Evolutionary conservation across 2,113 vertebrate species (phyloP), one percentile per base, ranked within the genome.

Genomic region (Nothocercus julius): DNA sequence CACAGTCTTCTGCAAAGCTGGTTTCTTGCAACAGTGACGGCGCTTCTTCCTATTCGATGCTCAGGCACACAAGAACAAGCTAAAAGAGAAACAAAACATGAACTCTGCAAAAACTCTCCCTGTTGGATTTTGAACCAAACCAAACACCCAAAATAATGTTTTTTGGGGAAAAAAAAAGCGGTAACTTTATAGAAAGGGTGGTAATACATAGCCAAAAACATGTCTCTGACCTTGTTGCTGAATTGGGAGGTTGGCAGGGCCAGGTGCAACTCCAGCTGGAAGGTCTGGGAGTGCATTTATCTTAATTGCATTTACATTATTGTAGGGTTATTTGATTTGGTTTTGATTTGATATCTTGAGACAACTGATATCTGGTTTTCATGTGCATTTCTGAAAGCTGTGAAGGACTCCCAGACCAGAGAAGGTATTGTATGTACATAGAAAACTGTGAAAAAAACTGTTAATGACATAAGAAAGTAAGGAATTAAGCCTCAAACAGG

Each of bases 301-400:
- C 82, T 89, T 76, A 87, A 92, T 80, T 95, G 75, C 51, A 76
- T 82, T 87, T n/a, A 3, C 21, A 63, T 0, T 3, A 36, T 90
- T 54, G 63, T 19, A 21, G 40, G 68, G 85, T 89, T 78, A 69
- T 84, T 92, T 40, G 82, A 75, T 88, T 81, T 87, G 45, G 45
- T 47, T 84, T 92, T 40, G 82, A 75, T 88, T 81, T 87, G 45
- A 20, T 47, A 82, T 87, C 84, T 81, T 66, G 78, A 89, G 79
- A 87, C 87, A 87, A 70, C 32, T 17, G 75, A 42, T 1, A 5
- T 25, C 49, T 85, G 78, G 19, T 74, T 63, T 90, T 82, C 51
- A 67, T 63, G 72, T 87, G 70, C 0, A 0, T 70, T 92, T 91
- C 75, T 95, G 83, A 34, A 51, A 85, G 75, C 30, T 59, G 38